Evolutionary conservation across 2,797 vertebrate species (phyloP).

Genomic region (Eleutherodactylus coqui): DNA sequence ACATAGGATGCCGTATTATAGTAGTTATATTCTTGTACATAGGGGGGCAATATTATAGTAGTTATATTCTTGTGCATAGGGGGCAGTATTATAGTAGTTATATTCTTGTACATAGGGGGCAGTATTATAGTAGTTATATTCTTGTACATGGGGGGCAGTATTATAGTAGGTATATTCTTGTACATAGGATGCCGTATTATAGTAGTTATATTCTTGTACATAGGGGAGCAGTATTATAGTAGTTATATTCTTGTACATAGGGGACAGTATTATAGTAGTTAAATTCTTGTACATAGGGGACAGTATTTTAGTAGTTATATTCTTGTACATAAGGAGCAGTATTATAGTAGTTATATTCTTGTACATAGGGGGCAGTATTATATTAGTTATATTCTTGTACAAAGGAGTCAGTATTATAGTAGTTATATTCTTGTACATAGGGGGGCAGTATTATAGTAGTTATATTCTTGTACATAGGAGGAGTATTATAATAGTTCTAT

Average conservation of each 20-base stretch:
- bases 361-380: background rate
- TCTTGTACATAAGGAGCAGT: no score
- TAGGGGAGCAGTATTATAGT: slow-evolving; percentile 4
- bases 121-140: slow-evolving; percentile 14
- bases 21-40: slow-evolving; percentile 17
- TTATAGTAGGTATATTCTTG: slow-evolving; percentile 11
- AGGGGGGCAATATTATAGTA: background rate
- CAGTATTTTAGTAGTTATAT: no score
- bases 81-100: slow-evolving; percentile 10
- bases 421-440: background rate
- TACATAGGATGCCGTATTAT: background rate
- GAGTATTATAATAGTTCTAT: slow-evolving; percentile 4
- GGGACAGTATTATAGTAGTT: background rate
- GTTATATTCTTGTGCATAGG: slow-evolving; percentile 1
- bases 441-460: slow-evolving; percentile 1
- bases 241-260: slow-evolving; percentile 3
- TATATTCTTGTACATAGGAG: background rate
- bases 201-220: no score
- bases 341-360: background rate
- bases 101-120: slow-evolving; percentile 6
- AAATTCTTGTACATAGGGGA: no score
- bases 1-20: slow-evolving; percentile 11
- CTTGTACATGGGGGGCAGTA: background rate
- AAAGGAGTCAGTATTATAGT: background rate
- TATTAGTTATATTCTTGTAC: background rate